Evolutionary conservation across 2,113 vertebrate species (phyloP).

Genomic region (Dicerorhinus sumatrensis): DNA sequence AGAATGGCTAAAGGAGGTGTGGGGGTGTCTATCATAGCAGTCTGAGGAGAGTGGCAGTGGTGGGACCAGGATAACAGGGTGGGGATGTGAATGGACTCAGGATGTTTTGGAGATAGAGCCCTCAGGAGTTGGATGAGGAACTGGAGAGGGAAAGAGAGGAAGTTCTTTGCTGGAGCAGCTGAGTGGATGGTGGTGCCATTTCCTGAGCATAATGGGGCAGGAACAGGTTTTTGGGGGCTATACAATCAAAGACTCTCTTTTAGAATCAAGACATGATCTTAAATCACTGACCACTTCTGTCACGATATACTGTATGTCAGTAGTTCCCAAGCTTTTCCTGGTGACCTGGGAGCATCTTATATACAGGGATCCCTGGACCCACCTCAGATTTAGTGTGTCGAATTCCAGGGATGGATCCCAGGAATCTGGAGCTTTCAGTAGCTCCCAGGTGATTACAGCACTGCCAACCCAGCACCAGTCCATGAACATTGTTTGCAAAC

Average conservation of each 20-base stretch:
- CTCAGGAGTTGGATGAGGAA: neutral
- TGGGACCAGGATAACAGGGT: accelerated
- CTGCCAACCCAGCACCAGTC: neutral
- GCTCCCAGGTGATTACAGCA: accelerated
- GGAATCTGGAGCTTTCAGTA: neutral
- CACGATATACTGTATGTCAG: neutral
- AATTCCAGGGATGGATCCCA: neutral
- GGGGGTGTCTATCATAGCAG: accelerated
- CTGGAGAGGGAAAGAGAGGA: neutral
- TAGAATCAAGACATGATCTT: neutral
- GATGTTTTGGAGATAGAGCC: neutral
- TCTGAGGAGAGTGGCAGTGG: neutral
- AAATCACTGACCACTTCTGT: neutral
- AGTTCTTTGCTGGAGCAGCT: neutral
- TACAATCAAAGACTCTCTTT: neutral
- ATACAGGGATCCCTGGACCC: neutral
- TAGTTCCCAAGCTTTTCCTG: neutral
- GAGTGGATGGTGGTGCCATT: accelerated
- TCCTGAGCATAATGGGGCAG: neutral
- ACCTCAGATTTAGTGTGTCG: neutral
- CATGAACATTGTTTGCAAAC: neutral
- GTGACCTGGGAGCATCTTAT: neutral
- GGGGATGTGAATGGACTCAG: accelerated
- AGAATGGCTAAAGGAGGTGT: neutral
- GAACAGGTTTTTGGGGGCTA: neutral